These are phyloP conservation scores for Argyra leucocephala DNA, from an alignment of 2,888 invertebrate species.

Conservation along the genomic window DNA sequence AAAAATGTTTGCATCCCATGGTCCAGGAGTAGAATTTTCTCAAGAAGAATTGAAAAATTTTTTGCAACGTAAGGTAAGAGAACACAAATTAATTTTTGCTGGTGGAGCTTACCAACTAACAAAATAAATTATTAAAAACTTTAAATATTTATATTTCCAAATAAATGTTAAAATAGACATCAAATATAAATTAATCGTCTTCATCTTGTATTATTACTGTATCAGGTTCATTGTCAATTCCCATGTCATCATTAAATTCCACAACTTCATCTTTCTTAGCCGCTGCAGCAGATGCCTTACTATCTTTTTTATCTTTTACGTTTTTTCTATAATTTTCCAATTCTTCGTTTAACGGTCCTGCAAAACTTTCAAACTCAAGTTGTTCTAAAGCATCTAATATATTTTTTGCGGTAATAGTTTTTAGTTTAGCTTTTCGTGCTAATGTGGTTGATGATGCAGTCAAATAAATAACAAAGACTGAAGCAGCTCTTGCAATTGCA, in stretches of 20 bases:
- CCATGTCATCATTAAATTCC: slow-evolving; percentile 19
- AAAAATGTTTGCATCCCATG: slow-evolving; percentile 92
- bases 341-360: slow-evolving; percentile 65
- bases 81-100: slow-evolving; percentile 74
- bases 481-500: slow-evolving; percentile 83
- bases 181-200: too few species aligned
- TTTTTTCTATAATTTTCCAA: slow-evolving; percentile 50
- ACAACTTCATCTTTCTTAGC: slow-evolving; percentile 35
- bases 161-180: too few species aligned
- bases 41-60: slow-evolving; percentile 80
- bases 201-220: background rate
- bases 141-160: too few species aligned
- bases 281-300: slow-evolving; percentile 26
- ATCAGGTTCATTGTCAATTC: slow-evolving; percentile 16
- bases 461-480: slow-evolving; percentile 88
- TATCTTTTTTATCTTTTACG: slow-evolving; percentile 41
- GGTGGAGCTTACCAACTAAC: slow-evolving; percentile 83
- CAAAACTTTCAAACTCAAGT: slow-evolving; percentile 83
- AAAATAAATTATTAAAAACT: too few species aligned
- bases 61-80: slow-evolving; percentile 84
- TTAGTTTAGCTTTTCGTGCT: slow-evolving; percentile 73
- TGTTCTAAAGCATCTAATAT: slow-evolving; percentile 82
- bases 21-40: slow-evolving; percentile 80
- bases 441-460: slow-evolving; percentile 75
- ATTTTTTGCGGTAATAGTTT: slow-evolving; percentile 79